phyloP scores from a whole-genome alignment of 2,113 vertebrate species.

The Hiodon tergisus region DNA sequence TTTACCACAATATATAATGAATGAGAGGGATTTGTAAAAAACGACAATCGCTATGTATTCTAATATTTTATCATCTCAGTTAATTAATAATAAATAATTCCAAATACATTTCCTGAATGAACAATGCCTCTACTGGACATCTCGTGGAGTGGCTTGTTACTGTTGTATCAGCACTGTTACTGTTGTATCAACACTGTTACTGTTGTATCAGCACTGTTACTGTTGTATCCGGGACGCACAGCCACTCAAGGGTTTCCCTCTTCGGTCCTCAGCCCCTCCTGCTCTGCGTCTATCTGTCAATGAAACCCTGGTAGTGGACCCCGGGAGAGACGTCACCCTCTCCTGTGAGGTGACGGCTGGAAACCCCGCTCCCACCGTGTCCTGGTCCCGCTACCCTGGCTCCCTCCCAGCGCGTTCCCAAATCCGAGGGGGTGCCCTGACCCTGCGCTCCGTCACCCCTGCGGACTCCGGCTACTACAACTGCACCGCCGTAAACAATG shows the following conservation, averaged over 20 bases:
- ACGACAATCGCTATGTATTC: neutral
- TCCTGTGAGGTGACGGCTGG: constrained; percentile 80
- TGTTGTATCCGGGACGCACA: neutral
- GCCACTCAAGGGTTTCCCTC: neutral
- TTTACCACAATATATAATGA: neutral
- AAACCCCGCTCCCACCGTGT: constrained; percentile 76
- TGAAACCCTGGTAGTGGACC: constrained; percentile 88
- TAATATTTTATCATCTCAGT: neutral
- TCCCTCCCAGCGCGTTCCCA: constrained; percentile 72
- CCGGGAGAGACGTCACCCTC: constrained; percentile 81
- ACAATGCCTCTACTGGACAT: neutral
- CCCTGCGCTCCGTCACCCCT: constrained; percentile 70
- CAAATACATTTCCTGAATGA: neutral
- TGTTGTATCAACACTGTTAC: neutral
- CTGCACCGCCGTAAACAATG: constrained; percentile 89
- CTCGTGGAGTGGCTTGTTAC: neutral
- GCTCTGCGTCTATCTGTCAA: constrained; percentile 70
- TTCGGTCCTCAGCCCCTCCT: constrained; percentile 50
- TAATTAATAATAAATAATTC: neutral
- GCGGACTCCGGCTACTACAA: constrained; percentile 88
- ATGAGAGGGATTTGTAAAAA: constrained; percentile 8
- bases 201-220: neutral
- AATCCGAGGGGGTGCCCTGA: constrained; percentile 71
- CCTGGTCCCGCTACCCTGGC: constrained; percentile 80
- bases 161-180: neutral